Evolutionary conservation across 1,140 invertebrate species (phyloP).

Genomic region (Bombus turneri): DNA sequence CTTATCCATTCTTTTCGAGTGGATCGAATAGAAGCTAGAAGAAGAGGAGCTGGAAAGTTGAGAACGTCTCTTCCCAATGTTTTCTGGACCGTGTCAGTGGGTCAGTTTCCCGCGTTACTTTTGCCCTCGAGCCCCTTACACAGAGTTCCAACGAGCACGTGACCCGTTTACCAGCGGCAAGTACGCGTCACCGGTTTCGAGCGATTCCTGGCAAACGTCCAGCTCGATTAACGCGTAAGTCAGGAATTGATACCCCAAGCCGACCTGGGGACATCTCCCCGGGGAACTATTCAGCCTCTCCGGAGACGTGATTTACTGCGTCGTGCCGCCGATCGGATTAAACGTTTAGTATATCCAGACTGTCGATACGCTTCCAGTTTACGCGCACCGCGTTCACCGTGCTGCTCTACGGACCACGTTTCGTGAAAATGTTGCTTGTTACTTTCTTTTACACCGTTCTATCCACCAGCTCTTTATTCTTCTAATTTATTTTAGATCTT

Average conservation of each 20-base stretch:
- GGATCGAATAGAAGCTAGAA: neutral
- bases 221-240: conserved; percentile 66
- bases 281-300: conserved; percentile 9
- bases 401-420: neutral
- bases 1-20: neutral
- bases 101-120: conserved; percentile 40
- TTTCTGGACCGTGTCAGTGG: conserved; percentile 27
- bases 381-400: neutral
- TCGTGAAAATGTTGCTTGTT: neutral
- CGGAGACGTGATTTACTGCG: conserved; percentile 25
- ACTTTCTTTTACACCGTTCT: neutral
- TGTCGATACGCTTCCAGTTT: neutral
- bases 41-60: neutral
- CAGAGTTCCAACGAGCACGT: conserved; percentile 10
- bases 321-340: neutral
- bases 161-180: conserved; percentile 14
- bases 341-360: conserved; percentile 5
- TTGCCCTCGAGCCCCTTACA: neutral
- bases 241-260: conserved; percentile 46
- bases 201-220: conserved; percentile 53
- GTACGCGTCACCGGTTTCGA: conserved; percentile 17
- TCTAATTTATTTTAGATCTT: neutral
- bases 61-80: conserved; percentile 1
- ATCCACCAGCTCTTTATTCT: neutral
- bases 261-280: neutral